These are phyloP conservation scores for Mesoclemmys tuberculata DNA, from an alignment of 2,113 vertebrate genomes.

Conservation along the genomic window DNA sequence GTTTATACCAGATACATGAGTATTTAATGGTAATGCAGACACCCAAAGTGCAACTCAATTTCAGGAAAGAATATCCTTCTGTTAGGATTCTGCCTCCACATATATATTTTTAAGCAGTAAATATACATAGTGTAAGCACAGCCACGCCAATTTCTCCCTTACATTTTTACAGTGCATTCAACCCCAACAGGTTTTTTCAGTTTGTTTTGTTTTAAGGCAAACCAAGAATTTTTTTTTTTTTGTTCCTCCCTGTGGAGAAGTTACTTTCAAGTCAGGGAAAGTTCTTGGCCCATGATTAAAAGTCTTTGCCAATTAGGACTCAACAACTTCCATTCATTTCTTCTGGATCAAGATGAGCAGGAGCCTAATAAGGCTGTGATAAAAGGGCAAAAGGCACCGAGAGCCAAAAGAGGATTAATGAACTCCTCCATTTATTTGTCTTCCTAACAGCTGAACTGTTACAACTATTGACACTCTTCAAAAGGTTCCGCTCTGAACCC, in stretches of 20 bases:
- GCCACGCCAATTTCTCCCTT: slow-evolving; percentile 33
- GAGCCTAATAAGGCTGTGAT: slow-evolving; percentile 90
- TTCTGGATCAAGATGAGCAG: slow-evolving; percentile 86
- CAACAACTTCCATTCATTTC: slow-evolving; percentile 85
- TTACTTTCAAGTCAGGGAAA: slow-evolving; percentile 89
- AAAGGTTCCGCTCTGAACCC: slow-evolving; percentile 79
- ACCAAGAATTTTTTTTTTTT: slow-evolving; percentile 74
- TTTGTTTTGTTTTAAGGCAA: slow-evolving; percentile 81
- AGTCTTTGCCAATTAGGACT: slow-evolving; percentile 90
- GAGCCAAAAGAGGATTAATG: slow-evolving; percentile 88
- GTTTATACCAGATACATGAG: accelerated
- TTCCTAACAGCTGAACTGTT: slow-evolving; percentile 91
- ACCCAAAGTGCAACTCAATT: accelerated
- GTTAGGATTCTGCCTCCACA: accelerated
- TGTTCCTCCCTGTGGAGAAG: slow-evolving; percentile 80
- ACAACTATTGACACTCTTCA: slow-evolving; percentile 87
- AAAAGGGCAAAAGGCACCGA: slow-evolving; percentile 89
- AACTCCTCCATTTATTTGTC: slow-evolving; percentile 88
- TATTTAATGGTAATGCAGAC: not conserved
- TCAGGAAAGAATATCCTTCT: not conserved
- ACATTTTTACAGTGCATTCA: slow-evolving; percentile 12
- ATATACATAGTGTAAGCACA: not conserved
- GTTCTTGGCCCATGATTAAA: slow-evolving; percentile 85
- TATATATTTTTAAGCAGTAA: not conserved
- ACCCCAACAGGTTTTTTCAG: slow-evolving; percentile 31